Base-by-base conservation (phyloP, 2,797 vertebrate species). In the Caiman crocodilus region DNA sequence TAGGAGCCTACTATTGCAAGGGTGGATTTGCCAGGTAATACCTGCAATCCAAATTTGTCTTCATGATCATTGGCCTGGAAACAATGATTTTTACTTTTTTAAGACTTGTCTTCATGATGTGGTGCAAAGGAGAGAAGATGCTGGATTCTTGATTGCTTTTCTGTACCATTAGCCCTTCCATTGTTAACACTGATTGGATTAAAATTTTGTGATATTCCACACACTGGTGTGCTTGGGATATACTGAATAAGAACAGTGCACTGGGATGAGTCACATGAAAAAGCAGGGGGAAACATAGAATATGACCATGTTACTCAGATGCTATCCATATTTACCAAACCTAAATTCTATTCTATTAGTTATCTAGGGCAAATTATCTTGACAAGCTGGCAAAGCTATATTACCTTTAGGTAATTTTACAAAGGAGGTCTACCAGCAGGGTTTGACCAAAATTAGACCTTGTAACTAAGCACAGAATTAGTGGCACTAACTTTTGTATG, bases 171-270 rank as follows among this genome's bases (percentile, higher is more conserved):
- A 2, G 3, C 8, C 15, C 6, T 23, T 0, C 58, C 6, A 73
- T 42, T 64, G 10, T 30, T 69, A 28, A 14, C 5, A 50, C 57
- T 75, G 84, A 59, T 4, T 3, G 67, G 79, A 87, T 12, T 17
- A 42, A 90, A 65, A 26, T 17, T 79, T 84, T 4, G 2, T 57
- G 8, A 57, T 6, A 1, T 60, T 7, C 58, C 42, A 26, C 35
- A 20, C 10, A 1, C 1, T 87, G 21, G 30, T 81, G 32, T 17
- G 12, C 18, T 69, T 82, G 35, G 50, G 59, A 79, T 83, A 59
- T 2, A 3, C 17, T 42, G 63, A 2, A 32, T 6, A 79, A 76
- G 3, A 26, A 87, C 61, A 14, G 0, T 0, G 1, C 25, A 42
- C 25, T 83, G 6, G n/a, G 4, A 20, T 1, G 1, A 2, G 7